Evolutionary conservation across 2,113 vertebrate species (phyloP).

Genomic region (Orthonyx spaldingii): DNA sequence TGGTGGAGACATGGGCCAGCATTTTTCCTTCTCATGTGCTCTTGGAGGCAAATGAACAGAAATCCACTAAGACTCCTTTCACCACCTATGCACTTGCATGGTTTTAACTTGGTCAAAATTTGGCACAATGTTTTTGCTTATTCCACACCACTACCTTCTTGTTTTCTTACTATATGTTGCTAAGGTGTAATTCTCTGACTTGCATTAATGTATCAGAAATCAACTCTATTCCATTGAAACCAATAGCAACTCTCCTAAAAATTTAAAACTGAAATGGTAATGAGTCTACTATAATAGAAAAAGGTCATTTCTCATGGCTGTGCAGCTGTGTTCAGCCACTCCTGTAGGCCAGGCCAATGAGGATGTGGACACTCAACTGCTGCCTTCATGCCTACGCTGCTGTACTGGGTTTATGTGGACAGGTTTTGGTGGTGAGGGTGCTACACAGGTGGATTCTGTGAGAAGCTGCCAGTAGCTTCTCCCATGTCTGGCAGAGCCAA

Average conservation of each 20-base stretch:
- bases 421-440: not conserved
- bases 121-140: not conserved
- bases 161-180: not conserved
- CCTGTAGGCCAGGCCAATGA: not conserved
- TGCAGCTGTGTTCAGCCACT: not conserved
- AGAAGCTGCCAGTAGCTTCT: not conserved
- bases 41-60: not conserved
- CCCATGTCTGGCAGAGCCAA: not conserved
- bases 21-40: not conserved
- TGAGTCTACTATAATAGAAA: not conserved
- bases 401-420: not conserved
- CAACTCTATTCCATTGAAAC: not conserved
- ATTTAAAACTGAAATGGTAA: not conserved
- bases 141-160: not conserved
- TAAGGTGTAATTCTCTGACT: not conserved
- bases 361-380: rapidly evolving
- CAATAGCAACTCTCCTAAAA: not conserved
- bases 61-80: not conserved
- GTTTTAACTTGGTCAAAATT: not conserved
- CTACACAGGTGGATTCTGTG: not conserved
- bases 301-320: not conserved
- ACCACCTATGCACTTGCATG: not conserved
- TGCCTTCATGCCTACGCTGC: not conserved
- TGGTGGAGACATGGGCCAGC: not conserved
- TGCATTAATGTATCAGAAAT: not conserved